A percentile compares a stretch with the other conserved stretches of the same genome.
phyloP scores from a whole-genome alignment of 2,113 vertebrate genomes.

The Stegastes partitus region DNA sequence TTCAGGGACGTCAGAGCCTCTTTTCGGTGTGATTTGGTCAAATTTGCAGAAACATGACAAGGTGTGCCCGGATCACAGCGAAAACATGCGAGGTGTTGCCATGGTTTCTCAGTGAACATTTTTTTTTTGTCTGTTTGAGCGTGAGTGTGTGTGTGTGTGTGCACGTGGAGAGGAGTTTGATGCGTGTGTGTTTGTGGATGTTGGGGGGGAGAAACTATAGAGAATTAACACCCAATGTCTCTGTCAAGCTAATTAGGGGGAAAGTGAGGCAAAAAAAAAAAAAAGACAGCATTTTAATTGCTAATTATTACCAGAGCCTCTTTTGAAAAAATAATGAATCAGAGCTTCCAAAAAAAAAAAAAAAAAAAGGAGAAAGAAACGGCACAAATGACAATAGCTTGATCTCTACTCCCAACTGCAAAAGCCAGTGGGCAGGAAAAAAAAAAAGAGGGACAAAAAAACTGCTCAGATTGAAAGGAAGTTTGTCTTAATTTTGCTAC shows the following conservation, averaged over 20 bases:
- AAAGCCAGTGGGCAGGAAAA: background rate
- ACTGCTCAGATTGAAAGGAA: background rate
- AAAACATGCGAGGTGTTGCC: constrained; percentile 49
- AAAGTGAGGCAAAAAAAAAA: constrained; percentile 77
- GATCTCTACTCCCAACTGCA: constrained; percentile 33
- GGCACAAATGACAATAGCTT: constrained; percentile 59
- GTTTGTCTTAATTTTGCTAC: constrained; percentile 2
- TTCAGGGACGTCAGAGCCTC: constrained; percentile 10
- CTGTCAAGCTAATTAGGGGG: constrained; percentile 81
- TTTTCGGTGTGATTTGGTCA: constrained; percentile 41
- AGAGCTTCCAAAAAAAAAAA: constrained; percentile 30
- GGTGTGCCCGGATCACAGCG: constrained; percentile 39
- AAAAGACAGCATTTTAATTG: constrained; percentile 84
- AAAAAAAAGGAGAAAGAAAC: constrained; percentile 22
- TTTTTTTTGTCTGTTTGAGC: constrained; percentile 6
- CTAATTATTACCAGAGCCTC: constrained; percentile 79
- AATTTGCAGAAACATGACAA: constrained; percentile 49
- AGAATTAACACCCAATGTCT: constrained; percentile 71
- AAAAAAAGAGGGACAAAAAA: background rate
- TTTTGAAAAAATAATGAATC: constrained; percentile 75
- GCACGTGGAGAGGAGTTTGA: constrained; percentile 21
- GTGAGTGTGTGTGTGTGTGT: constrained; percentile 1
- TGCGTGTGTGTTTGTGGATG: constrained; percentile 27
- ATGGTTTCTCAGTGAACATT: constrained; percentile 55
- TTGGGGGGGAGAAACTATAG: constrained; percentile 31